phyloP scores from a whole-genome alignment of 2,113 vertebrate genomes.

The Aptenodytes patagonicus region DNA sequence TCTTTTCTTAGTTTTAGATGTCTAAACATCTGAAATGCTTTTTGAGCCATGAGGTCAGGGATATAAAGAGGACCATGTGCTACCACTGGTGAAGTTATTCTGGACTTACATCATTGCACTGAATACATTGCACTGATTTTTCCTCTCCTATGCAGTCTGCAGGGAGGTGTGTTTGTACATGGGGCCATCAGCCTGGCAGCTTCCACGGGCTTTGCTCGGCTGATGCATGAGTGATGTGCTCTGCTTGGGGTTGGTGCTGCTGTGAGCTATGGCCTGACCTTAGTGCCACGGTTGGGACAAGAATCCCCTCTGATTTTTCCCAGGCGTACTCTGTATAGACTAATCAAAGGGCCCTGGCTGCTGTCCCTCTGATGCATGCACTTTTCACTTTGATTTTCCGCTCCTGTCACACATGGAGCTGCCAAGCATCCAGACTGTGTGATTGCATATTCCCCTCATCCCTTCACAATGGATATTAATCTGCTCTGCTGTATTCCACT shows the following conservation, averaged over 20 bases:
- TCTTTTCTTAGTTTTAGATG: not conserved
- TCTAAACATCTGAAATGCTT: not conserved
- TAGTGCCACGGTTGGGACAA: not conserved
- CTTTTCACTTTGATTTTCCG: slow-evolving; percentile 11
- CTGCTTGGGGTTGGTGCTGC: not conserved
- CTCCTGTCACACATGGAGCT: not conserved
- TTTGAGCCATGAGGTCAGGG: not conserved
- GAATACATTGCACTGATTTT: not conserved
- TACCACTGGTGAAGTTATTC: not conserved
- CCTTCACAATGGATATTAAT: not conserved
- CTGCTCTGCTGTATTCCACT: not conserved
- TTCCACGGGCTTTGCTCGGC: not conserved
- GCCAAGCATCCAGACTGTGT: not conserved
- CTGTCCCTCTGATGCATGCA: not conserved
- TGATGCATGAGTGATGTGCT: not conserved
- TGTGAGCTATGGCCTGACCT: not conserved
- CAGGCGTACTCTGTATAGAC: not conserved
- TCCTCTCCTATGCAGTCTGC: not conserved
- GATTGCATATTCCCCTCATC: not conserved
- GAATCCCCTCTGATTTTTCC: not conserved
- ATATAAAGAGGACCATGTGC: not conserved
- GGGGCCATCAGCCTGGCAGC: not conserved
- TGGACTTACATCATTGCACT: not conserved
- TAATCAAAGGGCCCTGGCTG: not conserved
- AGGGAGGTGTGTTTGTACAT: not conserved